Percentiles rank a stretch among this genome's conserved stretches.
Evolutionary conservation across 2,888 invertebrate species (phyloP).

Genomic region (Lymantria dispar): DNA sequence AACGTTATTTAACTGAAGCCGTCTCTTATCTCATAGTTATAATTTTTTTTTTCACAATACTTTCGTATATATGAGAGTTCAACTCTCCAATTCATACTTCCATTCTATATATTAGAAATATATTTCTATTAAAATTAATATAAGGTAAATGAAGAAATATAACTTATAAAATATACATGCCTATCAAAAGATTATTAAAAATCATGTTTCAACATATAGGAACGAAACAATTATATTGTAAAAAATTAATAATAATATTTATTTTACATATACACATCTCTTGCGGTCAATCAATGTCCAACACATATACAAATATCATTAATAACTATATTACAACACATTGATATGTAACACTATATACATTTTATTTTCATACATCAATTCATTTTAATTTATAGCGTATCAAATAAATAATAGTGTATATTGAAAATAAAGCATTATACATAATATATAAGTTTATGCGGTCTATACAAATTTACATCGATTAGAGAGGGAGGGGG

Average conservation of each 20-base stretch:
- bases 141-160: constrained; percentile 11
- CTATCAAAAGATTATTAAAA: constrained; percentile 7
- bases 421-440: constrained; percentile 36
- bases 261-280: constrained; percentile 17
- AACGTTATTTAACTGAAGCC: constrained; percentile 22
- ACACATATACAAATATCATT: constrained; percentile 42
- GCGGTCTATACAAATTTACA: constrained; percentile 44
- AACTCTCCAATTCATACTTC: neutral
- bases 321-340: constrained; percentile 47
- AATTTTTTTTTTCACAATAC: constrained; percentile 23
- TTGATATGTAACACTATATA: constrained; percentile 69
- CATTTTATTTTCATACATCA: constrained; percentile 43
- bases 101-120: neutral
- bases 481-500: constrained; percentile 14
- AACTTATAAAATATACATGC: constrained; percentile 6
- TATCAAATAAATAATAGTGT: constrained; percentile 50
- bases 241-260: constrained; percentile 8
- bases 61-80: neutral
- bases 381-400: constrained; percentile 29
- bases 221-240: constrained; percentile 21
- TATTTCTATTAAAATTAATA: constrained; percentile 4
- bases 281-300: constrained; percentile 14
- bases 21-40: constrained; percentile 24
- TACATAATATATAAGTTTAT: constrained; percentile 27
- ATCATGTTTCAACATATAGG: constrained; percentile 5